Conservation (phyloP, 2,113 vertebrate species). For the Macaca fascicularis region DNA sequence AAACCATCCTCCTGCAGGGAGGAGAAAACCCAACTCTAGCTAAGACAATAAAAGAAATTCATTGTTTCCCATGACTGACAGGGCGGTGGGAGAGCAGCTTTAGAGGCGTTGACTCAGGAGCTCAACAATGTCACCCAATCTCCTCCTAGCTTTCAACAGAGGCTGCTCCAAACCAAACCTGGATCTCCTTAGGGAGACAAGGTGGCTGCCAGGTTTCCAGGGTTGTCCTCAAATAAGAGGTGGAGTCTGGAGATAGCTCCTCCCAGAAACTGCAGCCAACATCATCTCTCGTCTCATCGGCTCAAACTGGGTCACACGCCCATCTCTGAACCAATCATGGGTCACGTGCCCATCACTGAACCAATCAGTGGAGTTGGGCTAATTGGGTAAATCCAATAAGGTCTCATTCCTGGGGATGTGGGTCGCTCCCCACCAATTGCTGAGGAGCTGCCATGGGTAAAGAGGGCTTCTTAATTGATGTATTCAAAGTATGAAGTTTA, state of each 20-base stretch:
- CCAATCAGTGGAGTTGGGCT: neutral
- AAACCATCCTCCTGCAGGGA: neutral
- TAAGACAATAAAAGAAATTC: neutral
- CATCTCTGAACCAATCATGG: neutral
- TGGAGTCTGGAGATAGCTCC: neutral
- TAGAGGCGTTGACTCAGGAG: neutral
- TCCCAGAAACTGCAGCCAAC: neutral
- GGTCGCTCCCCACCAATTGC: neutral
- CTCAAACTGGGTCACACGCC: neutral
- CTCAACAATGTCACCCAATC: neutral
- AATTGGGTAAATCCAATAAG: neutral
- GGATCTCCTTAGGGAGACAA: rapidly evolving
- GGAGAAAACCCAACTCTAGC: neutral
- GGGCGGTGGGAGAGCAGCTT: rapidly evolving
- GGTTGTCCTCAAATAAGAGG: neutral
- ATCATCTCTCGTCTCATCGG: neutral
- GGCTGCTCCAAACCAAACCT: neutral
- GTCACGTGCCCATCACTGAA: neutral
- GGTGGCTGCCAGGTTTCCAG: rapidly evolving
- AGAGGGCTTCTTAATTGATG: neutral
- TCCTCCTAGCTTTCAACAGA: neutral
- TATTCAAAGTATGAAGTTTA: neutral
- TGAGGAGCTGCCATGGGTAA: rapidly evolving
- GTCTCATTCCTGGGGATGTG: neutral
- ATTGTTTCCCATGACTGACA: too few relatives aligned